Evolutionary conservation across 1,140 invertebrate species (phyloP).

Genomic region (Scaptomyza montana): DNA sequence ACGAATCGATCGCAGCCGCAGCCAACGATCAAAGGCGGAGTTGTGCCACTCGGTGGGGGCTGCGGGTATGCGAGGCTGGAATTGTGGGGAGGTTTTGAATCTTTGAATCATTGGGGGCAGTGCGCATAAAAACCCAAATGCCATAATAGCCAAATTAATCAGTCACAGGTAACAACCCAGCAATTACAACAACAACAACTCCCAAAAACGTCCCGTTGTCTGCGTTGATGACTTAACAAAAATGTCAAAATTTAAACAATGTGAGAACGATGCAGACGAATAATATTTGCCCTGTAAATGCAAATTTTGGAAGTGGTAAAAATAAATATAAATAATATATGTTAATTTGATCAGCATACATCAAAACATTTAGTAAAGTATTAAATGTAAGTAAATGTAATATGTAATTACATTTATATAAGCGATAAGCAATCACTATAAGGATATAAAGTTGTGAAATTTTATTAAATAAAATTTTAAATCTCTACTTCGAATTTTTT

Average conservation of each 20-base stretch:
- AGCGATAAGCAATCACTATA: no score
- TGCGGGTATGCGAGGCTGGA: background rate
- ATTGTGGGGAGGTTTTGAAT: background rate
- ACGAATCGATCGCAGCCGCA: slow-evolving; percentile 71
- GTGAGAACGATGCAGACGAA: slow-evolving; percentile 19
- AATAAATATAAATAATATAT: no score
- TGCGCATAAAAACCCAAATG: slow-evolving; percentile 79
- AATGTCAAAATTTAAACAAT: slow-evolving; percentile 67
- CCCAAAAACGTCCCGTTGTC: slow-evolving; percentile 63
- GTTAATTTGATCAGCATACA: background rate
- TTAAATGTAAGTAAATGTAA: no score
- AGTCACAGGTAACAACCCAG: slow-evolving; percentile 79
- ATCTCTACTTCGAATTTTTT: no score
- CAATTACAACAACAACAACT: slow-evolving; percentile 50
- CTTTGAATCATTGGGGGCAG: slow-evolving; percentile 49
- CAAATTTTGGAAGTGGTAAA: background rate
- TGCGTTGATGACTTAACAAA: slow-evolving; percentile 79
- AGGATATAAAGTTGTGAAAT: no score
- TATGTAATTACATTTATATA: no score
- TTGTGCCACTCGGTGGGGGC: slow-evolving; percentile 3
- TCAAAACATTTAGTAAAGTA: slow-evolving; percentile 1
- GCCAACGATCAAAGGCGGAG: slow-evolving; percentile 53
- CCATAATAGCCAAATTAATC: slow-evolving; percentile 83
- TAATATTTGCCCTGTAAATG: slow-evolving; percentile 21
- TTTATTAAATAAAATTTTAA: no score